Evolutionary conservation across 2,113 vertebrate genomes (phyloP).

Genomic region (Balaenoptera acutorostrata): DNA sequence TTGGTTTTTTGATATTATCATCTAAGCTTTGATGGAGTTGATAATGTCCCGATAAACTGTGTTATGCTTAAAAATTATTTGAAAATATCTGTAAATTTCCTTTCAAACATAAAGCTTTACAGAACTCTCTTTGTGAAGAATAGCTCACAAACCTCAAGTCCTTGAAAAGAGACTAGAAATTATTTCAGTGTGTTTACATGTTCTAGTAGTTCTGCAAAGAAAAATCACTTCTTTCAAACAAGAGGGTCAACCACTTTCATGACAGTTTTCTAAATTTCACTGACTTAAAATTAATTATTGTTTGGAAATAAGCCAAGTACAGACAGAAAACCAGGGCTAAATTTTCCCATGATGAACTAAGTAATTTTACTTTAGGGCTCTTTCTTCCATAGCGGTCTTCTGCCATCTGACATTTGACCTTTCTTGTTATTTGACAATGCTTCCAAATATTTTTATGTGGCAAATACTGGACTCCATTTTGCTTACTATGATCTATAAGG

Average conservation of each 20-base stretch:
- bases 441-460: not conserved
- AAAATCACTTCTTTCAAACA: not conserved
- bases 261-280: not conserved
- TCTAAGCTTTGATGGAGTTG: not conserved
- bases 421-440: not conserved
- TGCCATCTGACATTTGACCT: not conserved
- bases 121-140: not conserved
- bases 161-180: not conserved
- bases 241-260: not conserved
- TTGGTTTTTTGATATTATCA: not conserved
- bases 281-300: not conserved
- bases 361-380: not conserved
- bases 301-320: not conserved
- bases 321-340: not conserved
- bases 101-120: not conserved
- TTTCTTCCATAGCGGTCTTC: not conserved
- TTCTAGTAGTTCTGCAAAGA: not conserved
- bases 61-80: not conserved
- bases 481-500: not conserved
- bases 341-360: not conserved
- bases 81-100: not conserved
- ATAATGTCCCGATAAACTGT: not conserved
- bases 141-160: not conserved
- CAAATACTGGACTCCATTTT: not conserved
- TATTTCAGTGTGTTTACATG: not conserved